Conservation (phyloP, 1,140 invertebrate species). For the Teleogryllus occipitalis region DNA sequence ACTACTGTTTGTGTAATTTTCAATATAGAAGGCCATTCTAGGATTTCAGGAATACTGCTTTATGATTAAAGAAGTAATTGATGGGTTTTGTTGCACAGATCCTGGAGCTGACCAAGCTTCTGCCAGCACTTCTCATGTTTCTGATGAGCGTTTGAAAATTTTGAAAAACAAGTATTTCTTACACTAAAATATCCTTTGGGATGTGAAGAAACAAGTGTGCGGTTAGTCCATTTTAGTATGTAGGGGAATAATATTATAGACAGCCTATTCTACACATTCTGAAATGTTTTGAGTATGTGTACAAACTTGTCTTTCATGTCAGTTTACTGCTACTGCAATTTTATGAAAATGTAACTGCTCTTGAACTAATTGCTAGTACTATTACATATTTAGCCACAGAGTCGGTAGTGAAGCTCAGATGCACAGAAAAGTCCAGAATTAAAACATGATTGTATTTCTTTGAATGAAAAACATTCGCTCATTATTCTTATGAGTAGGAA, state of each 20-base stretch:
- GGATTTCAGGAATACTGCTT: not conserved
- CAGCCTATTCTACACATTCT: not conserved
- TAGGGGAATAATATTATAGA: not conserved
- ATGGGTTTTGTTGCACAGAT: not conserved
- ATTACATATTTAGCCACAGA: not conserved
- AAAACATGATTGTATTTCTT: not conserved
- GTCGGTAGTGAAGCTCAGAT: too few species aligned
- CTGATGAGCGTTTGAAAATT: slow-evolving; percentile 20
- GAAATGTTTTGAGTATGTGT: not conserved
- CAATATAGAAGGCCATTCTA: not conserved
- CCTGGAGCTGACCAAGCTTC: slow-evolving; percentile 12
- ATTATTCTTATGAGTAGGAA: not conserved
- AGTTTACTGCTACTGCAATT: not conserved
- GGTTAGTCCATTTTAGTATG: not conserved
- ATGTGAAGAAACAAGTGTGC: not conserved
- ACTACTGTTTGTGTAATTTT: not conserved
- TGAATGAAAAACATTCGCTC: too few species aligned
- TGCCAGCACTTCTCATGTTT: not conserved
- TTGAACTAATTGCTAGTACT: not conserved
- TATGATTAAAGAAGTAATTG: not conserved
- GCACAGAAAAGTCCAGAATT: too few species aligned
- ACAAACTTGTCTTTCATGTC: not conserved
- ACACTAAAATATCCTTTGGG: slow-evolving; percentile 9
- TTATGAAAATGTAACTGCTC: not conserved
- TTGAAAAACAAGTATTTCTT: slow-evolving; percentile 23